Evolutionary conservation across 2,888 invertebrate genomes (phyloP).

Genomic region (Brachypterus glaber): DNA sequence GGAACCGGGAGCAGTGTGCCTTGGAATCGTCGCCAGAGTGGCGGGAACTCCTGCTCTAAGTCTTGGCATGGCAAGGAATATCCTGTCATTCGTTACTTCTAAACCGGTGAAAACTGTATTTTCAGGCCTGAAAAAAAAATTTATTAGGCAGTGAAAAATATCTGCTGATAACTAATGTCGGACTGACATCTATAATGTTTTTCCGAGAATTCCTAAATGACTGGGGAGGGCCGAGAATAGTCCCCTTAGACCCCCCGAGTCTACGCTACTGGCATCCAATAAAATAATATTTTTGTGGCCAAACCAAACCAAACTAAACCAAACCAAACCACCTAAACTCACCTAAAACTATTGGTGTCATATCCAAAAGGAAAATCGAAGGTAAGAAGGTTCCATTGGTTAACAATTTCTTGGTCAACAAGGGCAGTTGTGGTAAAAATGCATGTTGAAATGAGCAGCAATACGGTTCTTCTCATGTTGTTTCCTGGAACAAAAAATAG

Average conservation of each 20-base stretch:
- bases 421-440: constrained; percentile 29
- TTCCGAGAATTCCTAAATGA: too few relatives aligned
- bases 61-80: constrained; percentile 69
- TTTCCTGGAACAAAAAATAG: constrained; percentile 6
- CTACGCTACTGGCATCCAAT: too few relatives aligned
- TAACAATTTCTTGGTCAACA: constrained; percentile 51
- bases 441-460: constrained; percentile 6
- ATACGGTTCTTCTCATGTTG: constrained; percentile 7
- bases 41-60: constrained; percentile 67
- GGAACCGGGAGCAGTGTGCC: constrained; percentile 53
- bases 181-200: too few relatives aligned
- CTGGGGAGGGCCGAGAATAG: too few relatives aligned
- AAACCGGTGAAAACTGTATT: constrained; percentile 70
- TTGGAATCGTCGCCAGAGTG: constrained; percentile 59
- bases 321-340: constrained; percentile 13
- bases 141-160: too few relatives aligned
- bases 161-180: too few relatives aligned
- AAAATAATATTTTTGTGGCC: too few relatives aligned
- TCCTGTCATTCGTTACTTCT: constrained; percentile 58
- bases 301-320: too few relatives aligned
- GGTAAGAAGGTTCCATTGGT: constrained; percentile 60
- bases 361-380: constrained; percentile 57
- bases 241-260: too few relatives aligned
- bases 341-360: constrained; percentile 31
- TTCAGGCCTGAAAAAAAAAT: constrained; percentile 50